phyloP scores from a whole-genome alignment of 1,140 invertebrate genomes.

The Paralvinella palmiformis region DNA sequence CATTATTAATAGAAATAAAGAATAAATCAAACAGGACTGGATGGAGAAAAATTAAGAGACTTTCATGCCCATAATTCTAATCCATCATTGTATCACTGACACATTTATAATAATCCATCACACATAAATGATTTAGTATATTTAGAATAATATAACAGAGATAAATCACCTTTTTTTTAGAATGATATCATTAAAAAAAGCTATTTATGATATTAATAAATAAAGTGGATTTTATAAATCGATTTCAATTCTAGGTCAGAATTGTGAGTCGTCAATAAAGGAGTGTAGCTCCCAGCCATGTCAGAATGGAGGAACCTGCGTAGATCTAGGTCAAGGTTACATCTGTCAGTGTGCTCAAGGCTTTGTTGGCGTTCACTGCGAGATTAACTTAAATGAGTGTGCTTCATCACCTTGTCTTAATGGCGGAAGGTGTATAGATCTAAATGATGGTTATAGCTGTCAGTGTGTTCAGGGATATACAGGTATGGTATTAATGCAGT shows the following conservation, averaged over 20 bases:
- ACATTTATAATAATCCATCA: too few species aligned
- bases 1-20: too few species aligned
- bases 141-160: conserved; percentile 86
- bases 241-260: background rate
- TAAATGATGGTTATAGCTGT: conserved; percentile 53
- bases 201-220: background rate
- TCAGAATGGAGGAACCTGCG: conserved; percentile 18
- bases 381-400: conserved; percentile 20
- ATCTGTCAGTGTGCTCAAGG: background rate
- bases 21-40: too few species aligned
- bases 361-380: conserved; percentile 8
- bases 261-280: conserved; percentile 67
- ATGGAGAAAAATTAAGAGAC: too few species aligned
- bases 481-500: too few species aligned
- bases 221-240: background rate
- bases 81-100: too few species aligned
- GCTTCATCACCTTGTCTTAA: conserved; percentile 66
- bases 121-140: background rate
- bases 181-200: too few species aligned
- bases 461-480: conserved; percentile 55
- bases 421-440: conserved; percentile 82
- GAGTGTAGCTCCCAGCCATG: conserved; percentile 24
- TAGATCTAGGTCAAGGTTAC: conserved; percentile 66
- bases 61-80: too few species aligned
- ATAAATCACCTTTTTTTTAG: too few species aligned